phyloP scores from a whole-genome alignment of 2,797 vertebrate genomes.

The Hippoglossus hippoglossus region DNA sequence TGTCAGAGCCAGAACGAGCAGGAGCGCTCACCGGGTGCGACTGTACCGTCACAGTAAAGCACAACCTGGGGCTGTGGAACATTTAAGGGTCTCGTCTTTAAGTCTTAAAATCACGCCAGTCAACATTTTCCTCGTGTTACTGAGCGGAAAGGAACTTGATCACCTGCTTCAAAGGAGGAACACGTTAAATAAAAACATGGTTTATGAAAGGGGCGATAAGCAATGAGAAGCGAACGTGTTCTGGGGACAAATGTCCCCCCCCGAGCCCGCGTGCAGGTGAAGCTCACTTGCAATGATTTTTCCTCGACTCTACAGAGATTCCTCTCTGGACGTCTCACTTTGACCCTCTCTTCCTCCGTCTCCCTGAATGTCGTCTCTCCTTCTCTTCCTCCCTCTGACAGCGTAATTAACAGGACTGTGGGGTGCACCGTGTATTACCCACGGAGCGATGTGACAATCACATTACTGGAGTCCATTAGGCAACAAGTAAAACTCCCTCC shows the following conservation, averaged over 20 bases:
- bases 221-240: not conserved
- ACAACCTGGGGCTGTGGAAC: constrained; percentile 3
- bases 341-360: constrained; percentile 43
- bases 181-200: too few species aligned
- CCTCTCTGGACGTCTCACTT: constrained; percentile 43
- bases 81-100: not conserved
- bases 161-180: too few species aligned
- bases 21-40: constrained; percentile 35
- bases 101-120: too few species aligned
- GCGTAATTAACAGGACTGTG: constrained; percentile 64
- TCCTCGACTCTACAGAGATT: constrained; percentile 15
- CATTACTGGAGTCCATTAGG: constrained; percentile 50
- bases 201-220: too few species aligned
- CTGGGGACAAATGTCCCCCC: not conserved
- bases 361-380: constrained; percentile 24
- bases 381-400: constrained; percentile 57
- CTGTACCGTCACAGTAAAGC: constrained; percentile 28
- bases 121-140: too few species aligned
- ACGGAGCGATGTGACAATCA: constrained; percentile 63
- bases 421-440: constrained; percentile 50
- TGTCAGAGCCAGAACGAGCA: constrained; percentile 28
- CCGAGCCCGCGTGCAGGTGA: not conserved
- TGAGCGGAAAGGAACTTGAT: too few species aligned
- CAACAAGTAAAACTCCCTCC: constrained; percentile 13
- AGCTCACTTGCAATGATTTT: constrained; percentile 5